A percentile compares a stretch with the other conserved stretches of the same genome.
These are phyloP conservation scores for Heliconius congener DNA, from an alignment of 1,140 invertebrate genomes.

Conservation along the genomic window DNA sequence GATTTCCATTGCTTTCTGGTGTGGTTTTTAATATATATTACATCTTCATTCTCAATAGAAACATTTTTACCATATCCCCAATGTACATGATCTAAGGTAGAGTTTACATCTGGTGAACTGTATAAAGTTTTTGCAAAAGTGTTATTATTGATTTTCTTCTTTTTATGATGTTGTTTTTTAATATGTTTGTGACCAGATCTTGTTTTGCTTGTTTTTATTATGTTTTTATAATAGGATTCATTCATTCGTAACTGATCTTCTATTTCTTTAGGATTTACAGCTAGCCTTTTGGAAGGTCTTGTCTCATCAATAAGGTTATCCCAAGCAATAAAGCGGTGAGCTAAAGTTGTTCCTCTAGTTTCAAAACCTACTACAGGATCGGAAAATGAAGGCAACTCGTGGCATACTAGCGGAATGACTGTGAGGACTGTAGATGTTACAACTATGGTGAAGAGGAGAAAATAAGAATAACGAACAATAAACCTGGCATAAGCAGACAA, in stretches of 20 bases:
- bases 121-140: slow-evolving; percentile 63
- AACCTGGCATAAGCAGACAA: slow-evolving; percentile 84
- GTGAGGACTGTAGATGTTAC: slow-evolving; percentile 86
- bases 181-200: slow-evolving; percentile 72
- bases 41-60: slow-evolving; percentile 76
- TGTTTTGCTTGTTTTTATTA: slow-evolving; percentile 65
- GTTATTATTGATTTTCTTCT: slow-evolving; percentile 64
- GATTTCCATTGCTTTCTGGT: slow-evolving; percentile 77
- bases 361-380: slow-evolving; percentile 94
- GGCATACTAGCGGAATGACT: slow-evolving; percentile 86
- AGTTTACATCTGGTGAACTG: slow-evolving; percentile 52
- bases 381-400: slow-evolving; percentile 88
- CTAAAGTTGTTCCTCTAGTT: slow-evolving; percentile 91
- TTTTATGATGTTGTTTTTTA: slow-evolving; percentile 77
- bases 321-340: slow-evolving; percentile 90
- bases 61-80: slow-evolving; percentile 80
- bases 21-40: slow-evolving; percentile 75
- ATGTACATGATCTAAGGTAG: slow-evolving; percentile 66
- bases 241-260: slow-evolving; percentile 80
- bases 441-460: slow-evolving; percentile 86
- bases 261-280: slow-evolving; percentile 87
- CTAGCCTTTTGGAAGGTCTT: slow-evolving; percentile 85
- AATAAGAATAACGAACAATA: slow-evolving; percentile 88
- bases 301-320: slow-evolving; percentile 90
- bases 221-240: slow-evolving; percentile 64